Base-by-base conservation (phyloP, 2,113 vertebrate species). In the Ciconia maguari region DNA sequence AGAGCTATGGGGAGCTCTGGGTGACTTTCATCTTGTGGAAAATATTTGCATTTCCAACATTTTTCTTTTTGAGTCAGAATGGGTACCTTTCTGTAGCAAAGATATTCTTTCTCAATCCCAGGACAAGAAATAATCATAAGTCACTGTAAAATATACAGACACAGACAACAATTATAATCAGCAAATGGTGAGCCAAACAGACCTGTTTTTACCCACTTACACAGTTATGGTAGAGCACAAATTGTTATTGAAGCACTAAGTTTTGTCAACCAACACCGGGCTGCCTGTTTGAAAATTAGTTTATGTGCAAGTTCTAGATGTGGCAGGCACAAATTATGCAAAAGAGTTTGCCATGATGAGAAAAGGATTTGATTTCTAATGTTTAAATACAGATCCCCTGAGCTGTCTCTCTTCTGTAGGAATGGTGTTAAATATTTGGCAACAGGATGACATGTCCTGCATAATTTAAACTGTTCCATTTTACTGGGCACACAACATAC, bases 361-460 rank as follows among this genome's bases (percentile, higher is more conserved):
- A 87, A 83, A 76, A 93, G 70, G 78, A 89, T 96, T 91, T 97
- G 95, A 89, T 95, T 94, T 65, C 78, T 76, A 24, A 74, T 83
- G 84, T 95, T 97, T 97, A 87, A 94, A 89, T 65, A 94, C 91
- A 75, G 66, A 79, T 95, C 91, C 91, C 74, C n/a, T 54, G 65
- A 94, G 92, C 62, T 90, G 85, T 60, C 71, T 93, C 60, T 82
- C 24, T 82, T 92, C 65, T 70, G 61, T 52, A 83, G 61, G 58
- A 91, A 94, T 12, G 12, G 58, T 79, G 91, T 93, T 95, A 96
- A 96, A 89, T 95, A 95, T 95, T 94, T 92, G 93, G 92, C 74
- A 92, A 84, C 21, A 42, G 42, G 69, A 79, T 92, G 91, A 96
- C 89, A 85, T 2, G 44, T 91, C 89, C 72, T 94, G 81, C 92